Evolutionary conservation across 2,888 invertebrate species (phyloP), one percentile per base, ranked within the genome.

Genomic region (Papilio elwesi): DNA sequence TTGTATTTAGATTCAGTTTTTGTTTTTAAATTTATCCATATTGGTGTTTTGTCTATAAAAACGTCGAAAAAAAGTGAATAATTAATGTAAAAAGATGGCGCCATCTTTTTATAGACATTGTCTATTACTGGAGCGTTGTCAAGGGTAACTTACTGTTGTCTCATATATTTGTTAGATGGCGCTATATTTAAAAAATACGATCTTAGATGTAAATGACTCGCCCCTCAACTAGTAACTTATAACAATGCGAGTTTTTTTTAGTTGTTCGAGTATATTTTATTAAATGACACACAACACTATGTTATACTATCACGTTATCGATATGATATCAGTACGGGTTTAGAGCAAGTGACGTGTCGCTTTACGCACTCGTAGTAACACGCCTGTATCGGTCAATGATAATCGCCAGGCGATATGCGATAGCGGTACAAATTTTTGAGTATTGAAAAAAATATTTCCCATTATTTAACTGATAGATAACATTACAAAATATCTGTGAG

Each of bases 371-470:
- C 43, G 59, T 62, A 62, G 59, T 62, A 62, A 62, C 59, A n/a
- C 59, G 59, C 59, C 43, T 62, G n/a, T 62, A 62, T 62, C 59
- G 59, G 59, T 62, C 59, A 62, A 62, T 62, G 59, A 62, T 62
- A 62, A 62, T 43, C 59, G 10, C 13, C 26, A 26, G 26, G 1
- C 1, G 59, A 62, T 38, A 62, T 15, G 9, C 43, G 0, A 62
- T 43, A 43, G 10, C 15, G n/a, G 43, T 43, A 4, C 43, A 62
- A 62, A 62, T 62, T 43, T n/a, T 10, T 43, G 59, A 62, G 15
- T 43, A 62, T 43, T 43, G 10, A 59, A 59, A 59, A 59, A 43
- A 59, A 59, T 59, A 57, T 16, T 53, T 16, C 15, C 26, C 2
- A 43, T 9, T 43, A 6, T 7, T 43, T 43, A 53, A 53, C 12